Conservation (phyloP, 2,113 vertebrate species). For the Bubalus kerabau region DNA sequence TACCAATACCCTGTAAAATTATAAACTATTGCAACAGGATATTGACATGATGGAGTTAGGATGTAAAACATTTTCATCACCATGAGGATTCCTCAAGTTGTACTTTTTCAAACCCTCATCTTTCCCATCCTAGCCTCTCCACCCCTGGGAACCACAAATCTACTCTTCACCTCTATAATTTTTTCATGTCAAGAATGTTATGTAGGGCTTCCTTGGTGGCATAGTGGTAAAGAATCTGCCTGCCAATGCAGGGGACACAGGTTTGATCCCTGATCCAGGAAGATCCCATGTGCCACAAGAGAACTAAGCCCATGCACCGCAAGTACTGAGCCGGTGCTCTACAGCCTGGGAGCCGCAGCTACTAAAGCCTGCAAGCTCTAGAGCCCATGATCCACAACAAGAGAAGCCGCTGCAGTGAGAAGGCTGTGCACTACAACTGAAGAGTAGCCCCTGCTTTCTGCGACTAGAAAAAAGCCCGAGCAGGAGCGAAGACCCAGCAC, state of each 20-base stretch:
- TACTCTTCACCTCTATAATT: background rate
- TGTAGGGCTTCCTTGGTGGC: background rate
- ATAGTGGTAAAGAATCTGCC: background rate
- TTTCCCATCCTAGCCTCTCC: background rate
- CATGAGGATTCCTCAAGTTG: background rate
- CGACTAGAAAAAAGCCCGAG: background rate
- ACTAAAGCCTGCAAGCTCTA: background rate
- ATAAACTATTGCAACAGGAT: background rate
- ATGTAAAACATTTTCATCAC: background rate
- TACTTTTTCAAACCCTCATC: background rate
- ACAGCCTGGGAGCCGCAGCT: background rate
- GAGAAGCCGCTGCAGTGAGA: background rate
- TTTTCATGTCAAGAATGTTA: background rate
- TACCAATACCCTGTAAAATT: background rate
- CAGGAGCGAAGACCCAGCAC: background rate
- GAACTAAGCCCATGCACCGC: background rate
- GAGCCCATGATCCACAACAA: background rate
- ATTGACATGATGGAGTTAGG: background rate
- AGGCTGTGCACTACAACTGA: background rate
- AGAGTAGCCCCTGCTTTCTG: background rate
- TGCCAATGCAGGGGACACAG: background rate
- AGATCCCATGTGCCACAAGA: background rate
- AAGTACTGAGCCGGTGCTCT: background rate
- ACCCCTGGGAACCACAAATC: background rate
- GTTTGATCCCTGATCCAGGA: background rate